phyloP scores from a whole-genome alignment of 2,888 invertebrate species.

The Lithodes maja region DNA sequence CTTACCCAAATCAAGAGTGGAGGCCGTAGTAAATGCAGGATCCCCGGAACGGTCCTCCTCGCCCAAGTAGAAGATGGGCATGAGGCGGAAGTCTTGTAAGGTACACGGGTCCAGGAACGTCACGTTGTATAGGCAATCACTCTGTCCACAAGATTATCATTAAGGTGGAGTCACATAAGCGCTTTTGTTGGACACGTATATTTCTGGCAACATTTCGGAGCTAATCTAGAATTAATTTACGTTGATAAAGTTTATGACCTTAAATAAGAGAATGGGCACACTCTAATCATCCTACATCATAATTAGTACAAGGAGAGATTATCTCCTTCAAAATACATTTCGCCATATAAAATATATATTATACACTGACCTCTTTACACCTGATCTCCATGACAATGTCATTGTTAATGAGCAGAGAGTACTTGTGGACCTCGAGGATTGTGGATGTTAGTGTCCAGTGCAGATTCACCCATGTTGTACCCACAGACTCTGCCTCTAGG shows the following conservation, averaged over 20 bases:
- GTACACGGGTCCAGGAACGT: conserved; percentile 42
- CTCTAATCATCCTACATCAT: no score
- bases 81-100: conserved; percentile 40
- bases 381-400: conserved; percentile 38
- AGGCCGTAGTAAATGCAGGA: conserved; percentile 32
- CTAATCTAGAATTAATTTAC: no score
- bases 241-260: no score
- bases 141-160: no score
- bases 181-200: no score
- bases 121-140: conserved; percentile 40
- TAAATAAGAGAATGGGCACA: no score
- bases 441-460: conserved; percentile 47
- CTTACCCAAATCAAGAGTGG: conserved; percentile 26
- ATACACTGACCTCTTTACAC: conserved; percentile 22
- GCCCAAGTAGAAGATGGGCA: conserved; percentile 29
- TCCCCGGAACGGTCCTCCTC: conserved; percentile 9
- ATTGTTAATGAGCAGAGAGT: conserved; percentile 38
- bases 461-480: conserved; percentile 40
- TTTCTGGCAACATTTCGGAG: no score
- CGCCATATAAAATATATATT: background rate
- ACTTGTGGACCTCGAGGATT: conserved; percentile 39
- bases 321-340: background rate
- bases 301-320: no score
- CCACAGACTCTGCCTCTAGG: conserved; percentile 41
- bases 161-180: no score